phyloP scores from a whole-genome alignment of 2,888 invertebrate species.

The Lithosia quadra region DNA sequence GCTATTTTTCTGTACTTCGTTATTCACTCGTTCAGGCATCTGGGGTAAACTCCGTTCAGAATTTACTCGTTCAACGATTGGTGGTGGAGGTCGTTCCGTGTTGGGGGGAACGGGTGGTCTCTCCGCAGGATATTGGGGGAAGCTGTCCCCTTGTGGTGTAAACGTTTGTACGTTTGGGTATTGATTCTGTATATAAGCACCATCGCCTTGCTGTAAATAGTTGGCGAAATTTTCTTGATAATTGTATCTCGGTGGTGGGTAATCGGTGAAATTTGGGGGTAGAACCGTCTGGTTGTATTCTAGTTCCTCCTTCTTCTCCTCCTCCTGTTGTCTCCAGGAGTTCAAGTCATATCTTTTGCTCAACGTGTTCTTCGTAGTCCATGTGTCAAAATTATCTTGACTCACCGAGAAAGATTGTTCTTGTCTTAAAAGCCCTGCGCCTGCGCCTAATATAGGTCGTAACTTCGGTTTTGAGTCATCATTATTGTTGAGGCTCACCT shows the following conservation, averaged over 20 bases:
- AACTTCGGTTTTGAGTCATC: constrained; percentile 77
- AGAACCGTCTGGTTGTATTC: constrained; percentile 72
- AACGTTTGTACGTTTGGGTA: constrained; percentile 62
- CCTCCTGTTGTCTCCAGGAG: constrained; percentile 77
- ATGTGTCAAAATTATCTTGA: constrained; percentile 73
- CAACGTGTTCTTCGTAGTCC: constrained; percentile 70
- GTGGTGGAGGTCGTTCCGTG: constrained; percentile 39
- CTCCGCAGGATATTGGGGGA: constrained; percentile 53
- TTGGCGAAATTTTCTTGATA: constrained; percentile 66
- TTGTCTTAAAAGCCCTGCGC: constrained; percentile 72
- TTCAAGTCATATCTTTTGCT: constrained; percentile 79
- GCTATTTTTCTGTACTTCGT: constrained; percentile 71
- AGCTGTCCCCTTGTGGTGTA: constrained; percentile 67
- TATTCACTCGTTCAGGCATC: constrained; percentile 69
- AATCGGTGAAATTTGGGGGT: constrained; percentile 67
- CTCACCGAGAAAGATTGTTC: constrained; percentile 63
- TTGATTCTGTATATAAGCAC: constrained; percentile 76
- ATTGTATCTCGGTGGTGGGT: constrained; percentile 70
- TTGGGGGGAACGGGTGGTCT: constrained; percentile 28
- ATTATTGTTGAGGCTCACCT: constrained; percentile 71
- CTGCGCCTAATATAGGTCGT: constrained; percentile 79
- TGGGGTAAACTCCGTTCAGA: constrained; percentile 36
- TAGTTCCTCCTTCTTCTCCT: constrained; percentile 68
- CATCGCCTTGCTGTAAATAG: constrained; percentile 80
- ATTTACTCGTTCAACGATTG: constrained; percentile 34